These are phyloP conservation scores for Ictidomys tridecemlineatus DNA, from an alignment of 2,113 vertebrate species.

Conservation along the genomic window DNA sequence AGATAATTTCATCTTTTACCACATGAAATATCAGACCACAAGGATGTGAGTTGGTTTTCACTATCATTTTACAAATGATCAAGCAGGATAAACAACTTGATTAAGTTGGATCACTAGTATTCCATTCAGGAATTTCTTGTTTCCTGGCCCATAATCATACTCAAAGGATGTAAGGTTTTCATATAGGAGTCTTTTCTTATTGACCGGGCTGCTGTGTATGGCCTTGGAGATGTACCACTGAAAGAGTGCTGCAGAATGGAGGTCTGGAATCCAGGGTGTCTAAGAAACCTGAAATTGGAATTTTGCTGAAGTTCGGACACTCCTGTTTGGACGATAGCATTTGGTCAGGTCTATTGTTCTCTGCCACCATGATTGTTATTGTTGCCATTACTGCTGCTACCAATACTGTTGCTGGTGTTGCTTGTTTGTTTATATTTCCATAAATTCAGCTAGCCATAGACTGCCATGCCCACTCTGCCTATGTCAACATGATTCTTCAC, in stretches of 20 bases:
- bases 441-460: background rate
- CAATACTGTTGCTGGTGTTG: no score
- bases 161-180: background rate
- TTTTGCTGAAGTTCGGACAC: background rate
- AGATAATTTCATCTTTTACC: background rate
- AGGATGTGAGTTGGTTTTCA: background rate
- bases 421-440: background rate
- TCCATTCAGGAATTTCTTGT: background rate
- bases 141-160: background rate
- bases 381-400: background rate
- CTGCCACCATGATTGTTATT: no score
- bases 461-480: no score
- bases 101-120: background rate
- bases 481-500: background rate
- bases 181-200: background rate
- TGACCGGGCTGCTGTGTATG: background rate
- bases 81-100: background rate
- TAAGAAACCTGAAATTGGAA: background rate
- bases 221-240: no score
- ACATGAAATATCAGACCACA: background rate
- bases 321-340: background rate
- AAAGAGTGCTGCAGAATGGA: fast-evolving
- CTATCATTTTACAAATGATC: background rate
- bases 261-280: background rate
- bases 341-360: background rate